Evolutionary conservation across 1,140 invertebrate genomes (phyloP).

Genomic region (Rhagoletis zephyria): DNA sequence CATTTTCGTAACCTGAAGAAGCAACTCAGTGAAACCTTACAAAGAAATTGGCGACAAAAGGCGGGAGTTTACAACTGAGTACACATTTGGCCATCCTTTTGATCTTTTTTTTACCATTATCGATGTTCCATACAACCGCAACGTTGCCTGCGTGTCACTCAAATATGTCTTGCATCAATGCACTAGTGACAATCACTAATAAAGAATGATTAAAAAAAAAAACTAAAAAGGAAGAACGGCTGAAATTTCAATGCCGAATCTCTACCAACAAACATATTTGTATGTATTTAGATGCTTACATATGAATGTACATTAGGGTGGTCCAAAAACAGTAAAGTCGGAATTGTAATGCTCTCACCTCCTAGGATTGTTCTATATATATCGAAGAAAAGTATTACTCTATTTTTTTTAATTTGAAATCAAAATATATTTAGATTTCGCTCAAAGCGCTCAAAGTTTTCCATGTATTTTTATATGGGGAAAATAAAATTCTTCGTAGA

Average conservation of each 20-base stretch:
- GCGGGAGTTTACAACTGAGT: background rate
- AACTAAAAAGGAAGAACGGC: background rate
- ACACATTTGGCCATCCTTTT: background rate
- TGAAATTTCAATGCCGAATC: background rate
- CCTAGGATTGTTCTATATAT: too few relatives aligned
- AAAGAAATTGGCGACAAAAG: background rate
- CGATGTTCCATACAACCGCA: background rate
- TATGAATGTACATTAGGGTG: too few relatives aligned
- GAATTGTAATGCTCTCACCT: too few relatives aligned
- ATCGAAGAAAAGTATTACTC: too few relatives aligned
- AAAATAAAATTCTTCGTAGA: too few relatives aligned
- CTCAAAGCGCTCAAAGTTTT: too few relatives aligned
- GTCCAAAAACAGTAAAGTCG: too few relatives aligned
- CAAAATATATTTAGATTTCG: too few relatives aligned
- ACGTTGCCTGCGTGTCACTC: background rate
- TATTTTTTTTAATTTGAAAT: too few relatives aligned
- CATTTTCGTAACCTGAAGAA: background rate
- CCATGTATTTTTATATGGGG: too few relatives aligned
- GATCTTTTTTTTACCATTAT: background rate
- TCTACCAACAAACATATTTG: background rate
- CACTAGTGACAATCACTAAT: slow-evolving; percentile 28
- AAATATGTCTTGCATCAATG: slow-evolving; percentile 19
- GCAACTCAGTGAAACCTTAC: background rate
- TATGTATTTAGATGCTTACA: too few relatives aligned
- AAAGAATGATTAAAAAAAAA: background rate